Conservation (phyloP, 1,140 invertebrate genomes). For the Drosophila carrolli region DNA sequence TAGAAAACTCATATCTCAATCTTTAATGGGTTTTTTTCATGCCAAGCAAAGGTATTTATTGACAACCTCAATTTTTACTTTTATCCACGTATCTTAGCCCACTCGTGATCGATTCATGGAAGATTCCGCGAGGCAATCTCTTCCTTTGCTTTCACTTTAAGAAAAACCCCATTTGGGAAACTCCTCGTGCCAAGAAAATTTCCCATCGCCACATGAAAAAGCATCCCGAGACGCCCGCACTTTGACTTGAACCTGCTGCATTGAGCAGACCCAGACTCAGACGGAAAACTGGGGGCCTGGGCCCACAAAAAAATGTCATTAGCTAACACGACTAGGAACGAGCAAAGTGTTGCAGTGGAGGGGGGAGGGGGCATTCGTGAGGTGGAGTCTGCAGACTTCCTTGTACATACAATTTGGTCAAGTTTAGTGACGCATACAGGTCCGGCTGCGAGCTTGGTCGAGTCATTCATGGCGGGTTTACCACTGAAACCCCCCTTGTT, state of each 20-base stretch:
- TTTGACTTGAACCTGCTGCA: slow-evolving; percentile 34
- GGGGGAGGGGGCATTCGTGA: neutral
- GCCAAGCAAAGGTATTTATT: too few species aligned
- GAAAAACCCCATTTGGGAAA: slow-evolving; percentile 18
- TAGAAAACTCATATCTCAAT: too few species aligned
- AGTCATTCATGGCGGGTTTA: slow-evolving; percentile 62
- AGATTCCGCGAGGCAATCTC: slow-evolving; percentile 18
- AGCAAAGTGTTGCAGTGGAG: neutral
- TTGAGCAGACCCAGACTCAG: slow-evolving; percentile 26
- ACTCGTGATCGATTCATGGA: slow-evolving; percentile 13
- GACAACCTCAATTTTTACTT: neutral
- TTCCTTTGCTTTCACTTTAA: slow-evolving; percentile 51
- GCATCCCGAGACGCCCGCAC: slow-evolving; percentile 44
- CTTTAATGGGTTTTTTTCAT: neutral
- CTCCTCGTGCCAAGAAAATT: slow-evolving; percentile 32
- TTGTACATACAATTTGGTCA: slow-evolving; percentile 79
- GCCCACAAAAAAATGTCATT: slow-evolving; percentile 48
- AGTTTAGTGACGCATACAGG: slow-evolving; percentile 79
- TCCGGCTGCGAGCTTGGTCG: slow-evolving; percentile 61
- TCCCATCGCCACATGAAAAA: slow-evolving; percentile 26
- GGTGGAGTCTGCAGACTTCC: slow-evolving; percentile 59
- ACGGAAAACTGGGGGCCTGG: slow-evolving; percentile 6
- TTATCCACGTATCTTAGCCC: slow-evolving; percentile 11
- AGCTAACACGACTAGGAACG: slow-evolving; percentile 32
- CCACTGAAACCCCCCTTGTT: neutral